phyloP scores from a whole-genome alignment of 2,113 vertebrate species.

The Tonatia bakeri region DNA sequence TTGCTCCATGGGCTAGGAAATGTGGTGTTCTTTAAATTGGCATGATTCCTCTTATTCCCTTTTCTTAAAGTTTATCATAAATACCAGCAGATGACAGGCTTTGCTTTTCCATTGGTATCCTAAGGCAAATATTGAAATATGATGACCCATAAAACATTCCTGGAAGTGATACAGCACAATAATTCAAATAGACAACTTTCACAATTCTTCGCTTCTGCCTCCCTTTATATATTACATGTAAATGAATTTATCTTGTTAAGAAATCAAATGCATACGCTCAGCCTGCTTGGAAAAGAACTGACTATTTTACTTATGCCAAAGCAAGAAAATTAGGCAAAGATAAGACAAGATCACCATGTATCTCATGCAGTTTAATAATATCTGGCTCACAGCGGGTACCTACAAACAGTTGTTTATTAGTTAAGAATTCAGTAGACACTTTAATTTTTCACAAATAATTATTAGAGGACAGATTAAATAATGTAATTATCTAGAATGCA shows the following conservation, averaged over 20 bases:
- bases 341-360: not conserved
- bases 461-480: not conserved
- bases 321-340: not conserved
- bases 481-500: not conserved
- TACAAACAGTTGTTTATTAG: not conserved
- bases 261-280: not conserved
- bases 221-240: not conserved
- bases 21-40: not conserved
- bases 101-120: constrained; percentile 17
- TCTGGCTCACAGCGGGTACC: not conserved
- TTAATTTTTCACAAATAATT: not conserved
- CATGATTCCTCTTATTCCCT: not conserved
- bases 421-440: not conserved
- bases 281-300: not conserved
- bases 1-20: not conserved
- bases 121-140: constrained; percentile 14
- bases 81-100: constrained; percentile 35
- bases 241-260: constrained; percentile 32
- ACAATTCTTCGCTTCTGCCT: not conserved
- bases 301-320: not conserved
- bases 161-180: not conserved
- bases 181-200: constrained; percentile 22
- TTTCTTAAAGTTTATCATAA: constrained; percentile 48
- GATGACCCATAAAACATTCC: not conserved
- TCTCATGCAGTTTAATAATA: not conserved